phyloP scores from a whole-genome alignment of 2,113 vertebrate species.

The Hemibagrus wyckioides region DNA sequence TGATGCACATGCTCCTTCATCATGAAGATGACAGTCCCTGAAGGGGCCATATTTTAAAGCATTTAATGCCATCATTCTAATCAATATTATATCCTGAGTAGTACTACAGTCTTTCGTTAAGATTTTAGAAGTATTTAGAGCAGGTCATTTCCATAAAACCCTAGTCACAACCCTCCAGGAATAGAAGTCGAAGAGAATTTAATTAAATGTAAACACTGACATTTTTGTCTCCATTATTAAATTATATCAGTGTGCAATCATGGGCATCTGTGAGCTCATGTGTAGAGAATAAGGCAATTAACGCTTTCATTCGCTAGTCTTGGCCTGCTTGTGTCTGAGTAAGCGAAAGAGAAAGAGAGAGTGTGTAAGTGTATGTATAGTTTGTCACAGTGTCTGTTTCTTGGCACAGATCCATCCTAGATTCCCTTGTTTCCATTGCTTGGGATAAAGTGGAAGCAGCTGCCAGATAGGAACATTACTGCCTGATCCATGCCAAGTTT shows the following conservation, averaged over 20 bases:
- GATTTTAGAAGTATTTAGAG: neutral
- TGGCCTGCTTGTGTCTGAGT: neutral
- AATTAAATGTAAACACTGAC: neutral
- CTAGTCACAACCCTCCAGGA: neutral
- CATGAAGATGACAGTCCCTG: neutral
- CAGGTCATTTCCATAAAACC: neutral
- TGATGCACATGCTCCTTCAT: neutral
- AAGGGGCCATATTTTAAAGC: neutral
- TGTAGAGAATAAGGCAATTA: neutral
- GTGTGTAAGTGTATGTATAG: constrained; percentile 20
- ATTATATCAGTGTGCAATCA: neutral
- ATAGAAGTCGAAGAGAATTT: neutral
- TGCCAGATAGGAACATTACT: constrained; percentile 30
- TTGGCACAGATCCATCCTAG: constrained; percentile 19
- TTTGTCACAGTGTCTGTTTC: constrained; percentile 27
- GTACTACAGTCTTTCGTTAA: neutral
- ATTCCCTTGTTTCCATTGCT: constrained; percentile 29
- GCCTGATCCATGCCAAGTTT: constrained; percentile 37
- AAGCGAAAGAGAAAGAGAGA: neutral
- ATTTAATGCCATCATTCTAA: neutral
- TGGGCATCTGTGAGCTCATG: neutral
- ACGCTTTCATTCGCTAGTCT: neutral
- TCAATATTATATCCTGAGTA: neutral
- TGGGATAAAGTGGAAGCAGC: constrained; percentile 23
- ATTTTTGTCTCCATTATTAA: neutral